A percentile compares a stretch with the other conserved stretches of the same genome.
Evolutionary conservation across 2,888 invertebrate genomes (phyloP).

Genomic region (Entomobrya proxima): DNA sequence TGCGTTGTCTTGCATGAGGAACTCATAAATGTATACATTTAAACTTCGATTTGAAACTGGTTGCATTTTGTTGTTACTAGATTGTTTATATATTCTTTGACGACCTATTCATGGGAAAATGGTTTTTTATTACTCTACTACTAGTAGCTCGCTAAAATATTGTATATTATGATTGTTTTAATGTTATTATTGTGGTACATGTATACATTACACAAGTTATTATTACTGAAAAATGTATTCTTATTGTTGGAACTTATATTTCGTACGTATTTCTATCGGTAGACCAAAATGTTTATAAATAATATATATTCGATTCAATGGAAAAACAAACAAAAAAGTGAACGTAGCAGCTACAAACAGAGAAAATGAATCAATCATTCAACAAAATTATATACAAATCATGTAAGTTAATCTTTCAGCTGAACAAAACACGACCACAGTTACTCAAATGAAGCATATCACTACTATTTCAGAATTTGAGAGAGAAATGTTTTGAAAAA

Average conservation of each 20-base stretch:
- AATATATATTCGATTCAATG: constrained; percentile 22
- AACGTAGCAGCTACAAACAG: constrained; percentile 35
- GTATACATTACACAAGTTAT: neutral
- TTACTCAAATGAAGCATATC: constrained; percentile 65
- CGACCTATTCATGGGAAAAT: constrained; percentile 58
- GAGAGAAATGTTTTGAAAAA: constrained; percentile 14
- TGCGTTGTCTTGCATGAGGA: constrained; percentile 12
- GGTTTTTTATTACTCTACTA: constrained; percentile 49
- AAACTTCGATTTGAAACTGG: constrained; percentile 5
- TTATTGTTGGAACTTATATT: constrained; percentile 58
- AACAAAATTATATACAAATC: constrained; percentile 46
- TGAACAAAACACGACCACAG: constrained; percentile 55
- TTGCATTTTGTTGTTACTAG: constrained; percentile 54
- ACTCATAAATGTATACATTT: neutral
- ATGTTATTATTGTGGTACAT: constrained; percentile 22
- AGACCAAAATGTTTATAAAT: constrained; percentile 36
- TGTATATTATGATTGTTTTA: constrained; percentile 38
- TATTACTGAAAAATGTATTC: constrained; percentile 43
- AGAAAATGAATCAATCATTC: constrained; percentile 52
- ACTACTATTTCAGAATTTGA: constrained; percentile 53
- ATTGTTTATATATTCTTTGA: constrained; percentile 59
- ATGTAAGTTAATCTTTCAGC: constrained; percentile 59
- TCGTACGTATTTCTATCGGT: constrained; percentile 56
- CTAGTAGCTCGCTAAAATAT: constrained; percentile 44
- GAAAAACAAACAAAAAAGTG: constrained; percentile 10